phyloP scores from a whole-genome alignment of 2,113 vertebrate genomes.

The Scolopax mira region DNA sequence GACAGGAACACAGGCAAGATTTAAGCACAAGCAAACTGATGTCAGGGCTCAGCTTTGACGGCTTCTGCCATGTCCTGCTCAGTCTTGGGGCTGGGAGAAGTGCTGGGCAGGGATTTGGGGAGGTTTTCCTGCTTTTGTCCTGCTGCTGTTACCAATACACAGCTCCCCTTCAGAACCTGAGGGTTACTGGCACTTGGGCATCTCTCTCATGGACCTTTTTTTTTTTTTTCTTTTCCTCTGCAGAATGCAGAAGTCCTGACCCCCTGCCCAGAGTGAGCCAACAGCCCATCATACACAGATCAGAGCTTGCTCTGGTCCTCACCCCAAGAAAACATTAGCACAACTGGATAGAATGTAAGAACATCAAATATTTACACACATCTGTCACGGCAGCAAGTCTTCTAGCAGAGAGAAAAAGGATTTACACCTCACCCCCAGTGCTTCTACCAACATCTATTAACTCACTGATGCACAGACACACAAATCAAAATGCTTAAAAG shows the following conservation, averaged over 20 bases:
- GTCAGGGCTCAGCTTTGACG: rapidly evolving
- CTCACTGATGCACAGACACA: neutral
- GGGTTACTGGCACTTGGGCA: neutral
- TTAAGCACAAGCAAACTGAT: rapidly evolving
- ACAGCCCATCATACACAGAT: rapidly evolving
- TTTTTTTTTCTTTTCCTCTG: too few species aligned
- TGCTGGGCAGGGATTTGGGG: neutral
- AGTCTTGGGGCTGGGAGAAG: neutral
- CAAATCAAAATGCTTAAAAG: neutral
- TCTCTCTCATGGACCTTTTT: too few species aligned
- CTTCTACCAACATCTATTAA: neutral
- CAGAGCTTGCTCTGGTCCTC: neutral
- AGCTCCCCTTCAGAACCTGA: neutral
- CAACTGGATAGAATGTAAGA: neutral
- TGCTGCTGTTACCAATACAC: too few species aligned
- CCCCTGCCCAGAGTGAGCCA: rapidly evolving
- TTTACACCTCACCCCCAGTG: neutral
- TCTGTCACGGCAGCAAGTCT: neutral
- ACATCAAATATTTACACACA: too few species aligned
- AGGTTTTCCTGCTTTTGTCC: neutral
- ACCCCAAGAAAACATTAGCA: neutral
- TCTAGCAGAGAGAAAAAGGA: neutral
- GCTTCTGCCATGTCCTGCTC: rapidly evolving
- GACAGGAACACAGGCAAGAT: rapidly evolving
- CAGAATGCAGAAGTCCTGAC: neutral